A percentile compares a stretch with the other conserved stretches of the same genome.
Evolutionary conservation across 2,113 vertebrate genomes (phyloP).

Genomic region (Entosphenus tridentatus): DNA sequence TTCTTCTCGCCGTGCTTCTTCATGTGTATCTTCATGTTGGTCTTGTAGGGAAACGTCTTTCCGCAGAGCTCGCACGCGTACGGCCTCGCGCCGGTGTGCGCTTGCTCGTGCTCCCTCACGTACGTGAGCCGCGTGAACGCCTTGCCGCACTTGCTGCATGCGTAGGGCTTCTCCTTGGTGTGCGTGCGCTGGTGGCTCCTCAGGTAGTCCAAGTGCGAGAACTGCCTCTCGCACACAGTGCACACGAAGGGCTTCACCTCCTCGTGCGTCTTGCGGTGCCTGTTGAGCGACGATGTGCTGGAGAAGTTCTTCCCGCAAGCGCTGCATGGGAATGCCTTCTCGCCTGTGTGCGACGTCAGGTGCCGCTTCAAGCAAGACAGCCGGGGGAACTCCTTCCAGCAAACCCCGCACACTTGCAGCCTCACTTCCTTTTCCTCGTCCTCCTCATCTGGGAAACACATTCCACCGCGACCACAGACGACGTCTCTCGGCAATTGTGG

Average conservation of each 20-base stretch:
- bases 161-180: neutral
- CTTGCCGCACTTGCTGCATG: neutral
- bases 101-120: neutral
- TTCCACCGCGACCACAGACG: too few species aligned
- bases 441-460: too few species aligned
- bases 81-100: neutral
- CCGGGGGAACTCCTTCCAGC: neutral
- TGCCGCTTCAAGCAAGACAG: neutral
- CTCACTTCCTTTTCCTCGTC: neutral
- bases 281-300: neutral
- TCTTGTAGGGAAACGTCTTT: neutral
- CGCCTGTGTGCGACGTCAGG: neutral
- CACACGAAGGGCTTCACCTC: neutral
- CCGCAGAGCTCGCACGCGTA: conserved; percentile 1
- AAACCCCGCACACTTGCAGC: neutral
- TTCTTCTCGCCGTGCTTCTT: neutral
- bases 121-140: neutral
- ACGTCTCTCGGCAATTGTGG: too few species aligned
- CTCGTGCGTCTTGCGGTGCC: neutral
- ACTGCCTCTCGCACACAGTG: neutral
- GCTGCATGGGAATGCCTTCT: neutral
- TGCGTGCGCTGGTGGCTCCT: neutral
- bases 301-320: neutral
- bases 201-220: neutral
- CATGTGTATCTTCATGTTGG: neutral